Evolutionary conservation across 2,113 vertebrate species (phyloP), one percentile per base, ranked within the genome.

Genomic region (Festucalex cinctus): DNA sequence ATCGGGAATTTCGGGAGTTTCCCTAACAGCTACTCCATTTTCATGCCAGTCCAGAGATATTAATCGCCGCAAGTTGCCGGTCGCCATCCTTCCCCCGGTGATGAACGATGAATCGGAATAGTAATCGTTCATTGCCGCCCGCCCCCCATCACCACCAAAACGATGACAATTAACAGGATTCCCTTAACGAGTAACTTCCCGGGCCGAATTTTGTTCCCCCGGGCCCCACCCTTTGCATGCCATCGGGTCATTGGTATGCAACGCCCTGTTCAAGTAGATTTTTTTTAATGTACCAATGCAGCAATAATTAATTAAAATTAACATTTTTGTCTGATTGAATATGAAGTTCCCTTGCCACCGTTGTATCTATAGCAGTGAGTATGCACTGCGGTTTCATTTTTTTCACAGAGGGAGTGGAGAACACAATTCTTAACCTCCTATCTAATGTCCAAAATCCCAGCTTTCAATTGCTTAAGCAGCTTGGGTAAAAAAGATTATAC

Each of bases 331-430:
- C n/a, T 13, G 9, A 60, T 37, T 22, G 10, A 60, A 53, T 24
- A 60, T 37, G 19, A 14, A 6, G 5, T 16, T 66, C 44, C 46
- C 16, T 65, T 61, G 48, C 46, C 17, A 7, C 51, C 57, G 5
- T 48, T 22, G 51, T 66, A 79, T 73, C 49, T 57, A 3, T 61
- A 49, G 58, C 3, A 12, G 24, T 20, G n/a, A n/a, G 16, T 46
- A 63, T 0, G 3, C 43, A 28, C 63, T 63, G 46, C 39, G 22
- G 51, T 92, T 92, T 89, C 91, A 91, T 89, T 91, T 91, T 91
- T 92, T 86, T 85, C 43, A 64, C 41, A 84, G 76, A 79, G 61
- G 65, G 73, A 79, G 78, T 66, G 65, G 51, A 76, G 44, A 36
- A 51, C 73, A 69, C 62, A 69, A 69, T 80, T 83, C 76, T 79